These are phyloP conservation scores for Uloborus diversus DNA, from an alignment of 1,140 invertebrate genomes.

Conservation along the genomic window DNA sequence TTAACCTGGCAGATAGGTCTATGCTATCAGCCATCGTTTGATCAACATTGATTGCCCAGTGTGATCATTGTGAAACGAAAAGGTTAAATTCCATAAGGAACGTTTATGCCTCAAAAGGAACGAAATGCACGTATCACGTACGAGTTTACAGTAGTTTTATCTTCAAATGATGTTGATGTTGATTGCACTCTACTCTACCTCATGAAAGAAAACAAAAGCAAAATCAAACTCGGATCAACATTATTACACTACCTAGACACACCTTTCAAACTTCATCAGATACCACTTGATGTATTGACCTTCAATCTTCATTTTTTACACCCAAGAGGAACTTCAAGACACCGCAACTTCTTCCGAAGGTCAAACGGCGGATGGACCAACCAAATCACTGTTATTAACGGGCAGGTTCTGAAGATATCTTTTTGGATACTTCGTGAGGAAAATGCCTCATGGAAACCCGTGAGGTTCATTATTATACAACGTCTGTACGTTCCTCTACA, in stretches of 20 bases:
- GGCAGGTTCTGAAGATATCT: not conserved
- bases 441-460: not conserved
- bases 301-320: not conserved
- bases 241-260: not conserved
- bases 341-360: not conserved
- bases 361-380: not conserved
- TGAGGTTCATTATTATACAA: conserved; percentile 36
- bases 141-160: not conserved
- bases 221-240: not conserved
- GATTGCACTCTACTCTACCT: not conserved
- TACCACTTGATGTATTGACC: not conserved
- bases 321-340: not conserved
- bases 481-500: not conserved
- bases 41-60: no score
- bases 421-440: not conserved
- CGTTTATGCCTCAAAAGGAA: no score
- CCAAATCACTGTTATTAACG: not conserved
- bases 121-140: no score
- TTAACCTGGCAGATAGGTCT: no score
- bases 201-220: not conserved
- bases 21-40: no score
- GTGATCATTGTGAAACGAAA: no score
- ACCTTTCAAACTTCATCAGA: not conserved
- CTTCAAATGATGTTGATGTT: not conserved
- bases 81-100: no score